Evolutionary conservation across 1,140 invertebrate genomes (phyloP), one percentile per base, ranked within the genome.

Genomic region (Trichogramma pretiosum): DNA sequence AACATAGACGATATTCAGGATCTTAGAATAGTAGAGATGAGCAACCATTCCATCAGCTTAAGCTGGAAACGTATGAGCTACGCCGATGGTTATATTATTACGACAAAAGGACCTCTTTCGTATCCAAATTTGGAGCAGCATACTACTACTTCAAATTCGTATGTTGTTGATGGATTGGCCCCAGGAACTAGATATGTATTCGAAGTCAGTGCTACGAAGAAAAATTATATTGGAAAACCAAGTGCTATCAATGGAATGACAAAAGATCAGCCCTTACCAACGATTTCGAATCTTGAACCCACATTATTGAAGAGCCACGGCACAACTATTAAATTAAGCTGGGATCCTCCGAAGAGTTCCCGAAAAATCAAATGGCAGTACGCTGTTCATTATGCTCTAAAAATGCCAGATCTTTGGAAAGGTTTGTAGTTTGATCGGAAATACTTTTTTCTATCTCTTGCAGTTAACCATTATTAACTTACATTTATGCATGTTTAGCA

Each of bases 81-180:
- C n/a, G 78, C 77, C 2, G 79, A 83, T 33, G 78, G 79, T 0
- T 87, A 85, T 57, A 60, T 63, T 2, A 59, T 87, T 2, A 70
- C 67, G 9, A 62, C 77, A 2, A 60, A 65, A 21, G 63, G 73
- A 26, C 70, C 70, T 0, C 35, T 58, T 1, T 63, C 68, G 0
- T 84, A 83, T 67, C 76, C 79, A 0, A 54, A 60, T 9, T 48
- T 74, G 0, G 57, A 63, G 2, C 55, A 62, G 0, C 51, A 68
- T 0, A 59, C 48, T 11, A 77, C 72, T 0, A 56, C 56, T 2
- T 51, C 64, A 0, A 74, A 72, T 49, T 69, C 64, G 2, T 62
- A 76, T 52, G 69, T 72, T 53, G 65, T 86, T 52, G 62, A 65
- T 45, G 74, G 73, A 33, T 59, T 84, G 16, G 73, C 80, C 2